Percentiles rank a stretch among this genome's conserved stretches.
phyloP scores from a whole-genome alignment of 2,888 invertebrate species.

The Erpobdella octoculata region DNA sequence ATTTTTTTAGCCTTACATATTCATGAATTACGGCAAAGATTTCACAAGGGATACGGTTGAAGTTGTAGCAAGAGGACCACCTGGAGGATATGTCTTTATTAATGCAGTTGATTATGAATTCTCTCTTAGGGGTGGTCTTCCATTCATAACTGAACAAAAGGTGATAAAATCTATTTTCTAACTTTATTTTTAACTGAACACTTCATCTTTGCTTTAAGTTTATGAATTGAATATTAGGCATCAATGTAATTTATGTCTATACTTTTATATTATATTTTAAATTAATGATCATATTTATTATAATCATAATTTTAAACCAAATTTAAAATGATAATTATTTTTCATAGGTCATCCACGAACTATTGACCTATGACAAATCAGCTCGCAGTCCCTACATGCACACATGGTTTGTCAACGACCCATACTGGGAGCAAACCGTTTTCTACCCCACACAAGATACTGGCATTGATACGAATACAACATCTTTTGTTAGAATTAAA shows the following conservation, averaged over 20 bases:
- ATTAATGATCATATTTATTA: not conserved
- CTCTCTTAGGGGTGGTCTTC: constrained; percentile 33
- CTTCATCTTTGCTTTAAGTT: too few species aligned
- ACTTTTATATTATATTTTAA: not conserved
- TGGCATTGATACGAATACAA: constrained; percentile 85
- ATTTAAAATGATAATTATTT: too few species aligned
- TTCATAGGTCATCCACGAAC: constrained; percentile 33
- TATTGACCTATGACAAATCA: constrained; percentile 33
- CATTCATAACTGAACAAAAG: constrained; percentile 35
- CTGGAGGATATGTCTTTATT: constrained; percentile 86
- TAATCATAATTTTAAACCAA: too few species aligned
- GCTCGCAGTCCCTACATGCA: constrained; percentile 41
- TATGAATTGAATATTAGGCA: not conserved
- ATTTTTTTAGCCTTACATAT: constrained; percentile 51
- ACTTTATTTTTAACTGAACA: too few species aligned
- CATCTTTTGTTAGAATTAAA: constrained; percentile 84
- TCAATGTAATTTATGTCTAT: not conserved
- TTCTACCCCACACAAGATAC: constrained; percentile 71
- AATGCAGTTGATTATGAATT: constrained; percentile 63
- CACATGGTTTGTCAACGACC: constrained; percentile 47
- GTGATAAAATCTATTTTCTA: constrained; percentile 24
- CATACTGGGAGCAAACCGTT: constrained; percentile 45
- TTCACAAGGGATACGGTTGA: constrained; percentile 85
- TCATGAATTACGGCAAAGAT: constrained; percentile 79
- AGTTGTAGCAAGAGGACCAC: constrained; percentile 83